These are phyloP conservation scores for Cardinalis cardinalis DNA, from an alignment of 2,113 vertebrate species.

Conservation along the genomic window DNA sequence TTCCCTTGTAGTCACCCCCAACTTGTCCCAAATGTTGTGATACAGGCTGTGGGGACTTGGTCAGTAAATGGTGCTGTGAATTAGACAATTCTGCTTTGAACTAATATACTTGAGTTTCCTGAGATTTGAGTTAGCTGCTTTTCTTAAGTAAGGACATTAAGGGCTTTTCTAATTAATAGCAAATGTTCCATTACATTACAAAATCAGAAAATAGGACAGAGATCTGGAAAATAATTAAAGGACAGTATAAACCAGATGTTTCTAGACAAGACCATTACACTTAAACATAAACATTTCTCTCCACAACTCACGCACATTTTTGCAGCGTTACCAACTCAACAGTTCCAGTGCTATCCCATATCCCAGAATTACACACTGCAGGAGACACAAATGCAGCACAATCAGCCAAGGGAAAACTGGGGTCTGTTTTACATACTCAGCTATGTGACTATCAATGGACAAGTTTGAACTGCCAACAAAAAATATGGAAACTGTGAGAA, in stretches of 20 bases:
- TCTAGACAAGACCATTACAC: background rate
- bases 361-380: background rate
- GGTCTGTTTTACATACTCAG: background rate
- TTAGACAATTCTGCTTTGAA: background rate
- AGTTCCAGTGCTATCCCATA: background rate
- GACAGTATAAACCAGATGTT: conserved; percentile 20
- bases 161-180: conserved; percentile 13
- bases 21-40: background rate
- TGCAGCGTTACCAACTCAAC: background rate
- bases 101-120: background rate
- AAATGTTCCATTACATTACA: background rate
- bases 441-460: background rate
- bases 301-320: background rate
- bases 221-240: conserved; percentile 2
- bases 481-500: background rate
- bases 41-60: background rate
- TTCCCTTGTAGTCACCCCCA: background rate
- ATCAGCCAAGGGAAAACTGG: background rate
- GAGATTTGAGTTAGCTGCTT: conserved; percentile 3
- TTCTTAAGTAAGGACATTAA: background rate
- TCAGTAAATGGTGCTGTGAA: background rate
- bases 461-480: background rate
- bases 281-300: conserved; percentile 19
- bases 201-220: conserved; percentile 6
- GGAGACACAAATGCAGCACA: background rate